Conservation (phyloP, 2,888 invertebrate genomes). For the Dioctria rufipes region DNA sequence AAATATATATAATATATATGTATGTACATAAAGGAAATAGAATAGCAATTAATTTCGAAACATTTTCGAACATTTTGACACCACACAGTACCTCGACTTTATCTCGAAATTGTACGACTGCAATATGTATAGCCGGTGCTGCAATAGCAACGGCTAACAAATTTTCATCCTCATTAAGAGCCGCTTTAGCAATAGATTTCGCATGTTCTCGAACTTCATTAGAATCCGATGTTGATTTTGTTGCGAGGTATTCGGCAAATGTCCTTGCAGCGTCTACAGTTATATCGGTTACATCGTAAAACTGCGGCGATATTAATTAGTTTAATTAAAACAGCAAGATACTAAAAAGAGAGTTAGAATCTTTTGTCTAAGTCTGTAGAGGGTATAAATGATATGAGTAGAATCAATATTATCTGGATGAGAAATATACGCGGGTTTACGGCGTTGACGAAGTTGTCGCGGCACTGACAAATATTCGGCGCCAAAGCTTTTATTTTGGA, state of each 20-base stretch:
- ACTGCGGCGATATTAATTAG: conserved; percentile 62
- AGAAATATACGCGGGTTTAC: background rate
- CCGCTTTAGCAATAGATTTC: conserved; percentile 69
- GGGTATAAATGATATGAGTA: background rate
- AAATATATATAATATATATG: too few relatives aligned
- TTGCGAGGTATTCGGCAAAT: conserved; percentile 69
- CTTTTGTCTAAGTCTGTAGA: background rate
- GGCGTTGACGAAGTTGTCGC: background rate
- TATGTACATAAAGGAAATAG: background rate
- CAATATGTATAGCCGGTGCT: conserved; percentile 70
- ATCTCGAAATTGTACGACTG: conserved; percentile 71
- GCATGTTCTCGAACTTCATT: conserved; percentile 69
- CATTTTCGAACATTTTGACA: background rate
- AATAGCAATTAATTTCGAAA: conserved; percentile 9
- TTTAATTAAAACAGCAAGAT: conserved; percentile 30
- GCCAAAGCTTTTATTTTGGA: background rate
- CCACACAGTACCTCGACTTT: conserved; percentile 67
- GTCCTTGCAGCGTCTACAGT: conserved; percentile 69
- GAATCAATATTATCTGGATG: background rate
- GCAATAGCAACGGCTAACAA: conserved; percentile 71
- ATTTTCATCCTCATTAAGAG: conserved; percentile 70
- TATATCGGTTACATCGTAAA: conserved; percentile 69
- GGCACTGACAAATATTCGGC: background rate
- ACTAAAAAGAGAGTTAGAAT: background rate
- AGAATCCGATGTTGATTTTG: conserved; percentile 64